Base-by-base conservation (phyloP, 2,888 invertebrate species). In the Epinotia nisella region DNA sequence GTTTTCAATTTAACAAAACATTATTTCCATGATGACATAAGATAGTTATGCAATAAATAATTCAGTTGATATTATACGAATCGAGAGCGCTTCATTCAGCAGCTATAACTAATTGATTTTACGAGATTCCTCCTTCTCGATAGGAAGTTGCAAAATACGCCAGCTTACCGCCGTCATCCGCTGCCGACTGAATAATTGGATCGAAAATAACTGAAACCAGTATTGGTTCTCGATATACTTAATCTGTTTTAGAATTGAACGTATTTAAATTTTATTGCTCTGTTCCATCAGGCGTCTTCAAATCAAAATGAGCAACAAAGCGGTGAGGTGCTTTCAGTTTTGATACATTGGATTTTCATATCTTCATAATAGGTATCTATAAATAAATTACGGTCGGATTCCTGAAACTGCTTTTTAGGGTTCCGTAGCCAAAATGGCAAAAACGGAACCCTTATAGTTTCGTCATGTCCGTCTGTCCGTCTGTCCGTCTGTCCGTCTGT, bases 121-220 rank as follows among this genome's bases (percentile, higher is more conserved):
- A 77, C 77, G 77, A 80, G 78, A 77, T 76, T 76, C 75, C 75
- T 78, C 76, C 80, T 83, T 83, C 78, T 78, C 78, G 78, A 80
- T 81, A 83, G 85, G 86, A 88, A 87, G 84, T 87, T 85, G 85
- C 87, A 85, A 89, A 90, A 88, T 85, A 82, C 83, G 77, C 77
- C 78, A 75, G 80, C 74, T 62, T 56, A 62, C 77, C 78, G 76
- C 73, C 75, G 75, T 71, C 61, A 62, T 76, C 75, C 77, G 67
- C 56, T 68, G 35, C 60, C 15, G 29, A 85, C 82, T 88, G 83
- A 88, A 88, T 86, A 85, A 89, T 87, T 15, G 3, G 15, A 10
- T n/a, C 39, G 3, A 66, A 59, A 66, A 66, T 55, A 55, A 39
- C 65, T 55, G 19, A 35, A 21, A 39, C 7, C 66, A 41, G 55